Percentiles rank a stretch among this genome's conserved stretches.
These are phyloP conservation scores for Lampris megalopsis DNA, from an alignment of 2,113 vertebrate genomes.

Conservation along the genomic window DNA sequence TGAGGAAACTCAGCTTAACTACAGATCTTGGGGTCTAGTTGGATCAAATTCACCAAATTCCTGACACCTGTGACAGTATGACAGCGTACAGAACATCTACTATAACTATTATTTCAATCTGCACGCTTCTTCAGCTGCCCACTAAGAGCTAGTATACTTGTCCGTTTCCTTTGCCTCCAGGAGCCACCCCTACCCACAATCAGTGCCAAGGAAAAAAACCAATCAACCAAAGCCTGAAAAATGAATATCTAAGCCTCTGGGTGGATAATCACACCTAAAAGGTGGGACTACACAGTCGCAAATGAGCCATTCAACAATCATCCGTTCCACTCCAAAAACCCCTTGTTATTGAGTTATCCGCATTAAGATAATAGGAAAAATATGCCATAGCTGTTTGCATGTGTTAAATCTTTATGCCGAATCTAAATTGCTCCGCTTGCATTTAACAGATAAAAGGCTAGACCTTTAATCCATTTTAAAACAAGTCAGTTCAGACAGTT, in stretches of 20 bases:
- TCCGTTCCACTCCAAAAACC: slow-evolving; percentile 59
- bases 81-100: slow-evolving; percentile 15
- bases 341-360: slow-evolving; percentile 52
- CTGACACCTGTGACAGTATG: neutral
- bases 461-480: slow-evolving; percentile 18
- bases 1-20: no score
- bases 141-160: slow-evolving; percentile 59
- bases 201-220: slow-evolving; percentile 58
- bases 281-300: slow-evolving; percentile 54
- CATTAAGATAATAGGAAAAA: slow-evolving; percentile 51
- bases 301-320: slow-evolving; percentile 52
- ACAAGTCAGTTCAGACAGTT: neutral
- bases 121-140: slow-evolving; percentile 55
- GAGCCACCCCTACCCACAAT: slow-evolving; percentile 44
- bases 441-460: slow-evolving; percentile 14
- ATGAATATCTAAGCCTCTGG: slow-evolving; percentile 55
- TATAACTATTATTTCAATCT: slow-evolving; percentile 41
- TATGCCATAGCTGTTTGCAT: slow-evolving; percentile 31
- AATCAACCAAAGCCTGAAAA: slow-evolving; percentile 74
- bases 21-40: slow-evolving; percentile 4
- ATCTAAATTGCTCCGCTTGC: slow-evolving; percentile 19
- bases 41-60: no score
- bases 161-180: slow-evolving; percentile 58
- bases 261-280: slow-evolving; percentile 63
- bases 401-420: slow-evolving; percentile 12